Evolutionary conservation across 2,113 vertebrate species (phyloP).

Genomic region (Elgaria multicarinata): DNA sequence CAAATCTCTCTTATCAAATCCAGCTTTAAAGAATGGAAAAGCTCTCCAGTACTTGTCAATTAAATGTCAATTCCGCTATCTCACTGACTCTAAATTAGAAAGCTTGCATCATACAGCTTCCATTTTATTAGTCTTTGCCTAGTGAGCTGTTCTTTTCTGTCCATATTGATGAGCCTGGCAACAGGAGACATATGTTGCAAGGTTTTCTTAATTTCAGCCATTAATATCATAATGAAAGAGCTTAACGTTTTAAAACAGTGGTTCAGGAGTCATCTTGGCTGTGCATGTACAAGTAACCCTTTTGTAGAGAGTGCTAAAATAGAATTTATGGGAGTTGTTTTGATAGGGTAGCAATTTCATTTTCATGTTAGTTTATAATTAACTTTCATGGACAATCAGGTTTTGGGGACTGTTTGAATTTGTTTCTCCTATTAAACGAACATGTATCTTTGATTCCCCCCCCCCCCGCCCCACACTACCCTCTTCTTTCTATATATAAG

Average conservation of each 20-base stretch:
- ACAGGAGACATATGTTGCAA: background rate
- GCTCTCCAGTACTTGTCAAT: background rate
- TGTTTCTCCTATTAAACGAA: slow-evolving; percentile 10
- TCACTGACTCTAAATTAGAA: background rate
- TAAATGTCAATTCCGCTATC: background rate
- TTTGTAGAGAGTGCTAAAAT: slow-evolving; percentile 22
- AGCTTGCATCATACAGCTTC: background rate
- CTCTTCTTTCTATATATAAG: background rate
- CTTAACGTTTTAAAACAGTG: slow-evolving; percentile 7
- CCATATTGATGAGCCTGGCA: background rate
- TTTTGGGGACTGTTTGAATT: background rate
- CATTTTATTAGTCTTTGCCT: background rate
- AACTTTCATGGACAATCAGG: slow-evolving; percentile 5
- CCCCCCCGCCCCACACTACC: no score
- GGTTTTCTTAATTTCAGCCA: slow-evolving; percentile 8
- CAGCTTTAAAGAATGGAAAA: background rate
- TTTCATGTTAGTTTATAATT: slow-evolving; percentile 21
- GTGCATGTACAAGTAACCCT: background rate
- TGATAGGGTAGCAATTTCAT: slow-evolving; percentile 30
- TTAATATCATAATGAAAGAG: slow-evolving; percentile 8
- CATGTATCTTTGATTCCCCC: background rate
- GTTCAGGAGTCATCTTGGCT: slow-evolving; percentile 22
- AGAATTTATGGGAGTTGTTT: slow-evolving; percentile 2
- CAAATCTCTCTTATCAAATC: background rate
- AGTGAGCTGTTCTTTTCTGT: background rate